phyloP scores from a whole-genome alignment of 2,888 invertebrate species.

The Aricia artaxerxes region DNA sequence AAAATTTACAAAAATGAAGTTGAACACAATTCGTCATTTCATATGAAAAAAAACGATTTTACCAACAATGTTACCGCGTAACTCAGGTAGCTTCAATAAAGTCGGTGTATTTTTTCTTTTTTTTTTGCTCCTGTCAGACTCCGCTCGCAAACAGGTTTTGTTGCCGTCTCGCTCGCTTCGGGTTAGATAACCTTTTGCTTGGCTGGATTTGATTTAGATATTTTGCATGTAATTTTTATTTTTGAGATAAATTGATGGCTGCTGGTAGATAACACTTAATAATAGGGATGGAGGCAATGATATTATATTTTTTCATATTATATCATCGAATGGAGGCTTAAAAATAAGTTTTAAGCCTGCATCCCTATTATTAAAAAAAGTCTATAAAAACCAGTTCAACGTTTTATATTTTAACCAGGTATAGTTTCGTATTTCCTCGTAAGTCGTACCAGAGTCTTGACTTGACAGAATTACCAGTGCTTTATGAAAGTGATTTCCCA shows the following conservation, averaged over 20 bases:
- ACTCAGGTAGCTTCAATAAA: slow-evolving; percentile 59
- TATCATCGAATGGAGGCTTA: neutral
- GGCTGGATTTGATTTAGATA: slow-evolving; percentile 34
- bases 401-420: neutral
- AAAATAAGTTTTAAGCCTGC: neutral
- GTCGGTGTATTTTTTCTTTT: slow-evolving; percentile 46
- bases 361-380: neutral
- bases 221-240: slow-evolving; percentile 26
- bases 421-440: neutral
- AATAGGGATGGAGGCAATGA: neutral
- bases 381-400: neutral
- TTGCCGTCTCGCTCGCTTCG: slow-evolving; percentile 43
- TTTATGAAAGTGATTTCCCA: neutral
- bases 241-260: slow-evolving; percentile 36
- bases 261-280: neutral
- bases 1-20: slow-evolving; percentile 13
- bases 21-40: slow-evolving; percentile 33
- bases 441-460: neutral
- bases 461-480: neutral
- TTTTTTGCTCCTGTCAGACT: slow-evolving; percentile 48
- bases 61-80: slow-evolving; percentile 53
- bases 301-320: too few species aligned
- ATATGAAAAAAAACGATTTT: slow-evolving; percentile 40
- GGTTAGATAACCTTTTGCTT: slow-evolving; percentile 43
- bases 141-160: slow-evolving; percentile 54